Conservation (phyloP, 2,797 vertebrate genomes). For the Serranus cabrilla region DNA sequence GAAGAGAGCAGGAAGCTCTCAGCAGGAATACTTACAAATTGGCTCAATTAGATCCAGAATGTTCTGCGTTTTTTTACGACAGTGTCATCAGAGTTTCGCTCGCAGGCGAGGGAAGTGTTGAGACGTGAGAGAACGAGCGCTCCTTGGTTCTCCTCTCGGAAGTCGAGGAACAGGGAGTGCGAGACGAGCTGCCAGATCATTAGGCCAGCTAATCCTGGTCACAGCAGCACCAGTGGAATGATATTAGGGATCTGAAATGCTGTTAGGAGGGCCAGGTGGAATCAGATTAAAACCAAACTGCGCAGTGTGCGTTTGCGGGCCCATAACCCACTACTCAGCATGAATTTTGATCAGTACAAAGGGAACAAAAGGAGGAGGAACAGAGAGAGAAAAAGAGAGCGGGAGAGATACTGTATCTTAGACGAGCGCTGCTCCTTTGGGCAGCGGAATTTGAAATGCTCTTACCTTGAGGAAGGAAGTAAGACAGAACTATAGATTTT, state of each 20-base stretch:
- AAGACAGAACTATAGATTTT: slow-evolving; percentile 81
- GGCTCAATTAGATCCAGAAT: slow-evolving; percentile 73
- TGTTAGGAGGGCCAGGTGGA: slow-evolving; percentile 84
- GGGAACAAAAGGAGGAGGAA: slow-evolving; percentile 83
- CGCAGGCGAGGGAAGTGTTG: slow-evolving; percentile 55
- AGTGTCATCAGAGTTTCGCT: slow-evolving; percentile 59
- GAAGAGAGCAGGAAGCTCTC: slow-evolving; percentile 57
- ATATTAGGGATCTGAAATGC: slow-evolving; percentile 87
- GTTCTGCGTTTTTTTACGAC: slow-evolving; percentile 43
- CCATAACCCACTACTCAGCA: slow-evolving; percentile 84
- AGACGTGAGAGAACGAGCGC: slow-evolving; percentile 49
- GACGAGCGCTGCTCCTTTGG: slow-evolving; percentile 74
- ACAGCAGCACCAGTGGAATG: slow-evolving; percentile 80
- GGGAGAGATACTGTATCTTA: slow-evolving; percentile 76
- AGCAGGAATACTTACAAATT: slow-evolving; percentile 76
- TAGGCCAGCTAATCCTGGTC: slow-evolving; percentile 85
- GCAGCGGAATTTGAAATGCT: slow-evolving; percentile 79
- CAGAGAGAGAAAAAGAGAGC: slow-evolving; percentile 69
- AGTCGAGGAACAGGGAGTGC: slow-evolving; percentile 57
- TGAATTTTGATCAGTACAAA: slow-evolving; percentile 87
- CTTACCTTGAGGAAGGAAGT: slow-evolving; percentile 77
- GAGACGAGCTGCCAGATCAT: slow-evolving; percentile 81
- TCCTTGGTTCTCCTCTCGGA: slow-evolving; percentile 58
- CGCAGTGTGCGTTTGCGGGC: slow-evolving; percentile 82
- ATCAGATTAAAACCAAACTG: slow-evolving; percentile 89